Evolutionary conservation across 2,888 invertebrate species (phyloP).

Genomic region (Gari tellinella): DNA sequence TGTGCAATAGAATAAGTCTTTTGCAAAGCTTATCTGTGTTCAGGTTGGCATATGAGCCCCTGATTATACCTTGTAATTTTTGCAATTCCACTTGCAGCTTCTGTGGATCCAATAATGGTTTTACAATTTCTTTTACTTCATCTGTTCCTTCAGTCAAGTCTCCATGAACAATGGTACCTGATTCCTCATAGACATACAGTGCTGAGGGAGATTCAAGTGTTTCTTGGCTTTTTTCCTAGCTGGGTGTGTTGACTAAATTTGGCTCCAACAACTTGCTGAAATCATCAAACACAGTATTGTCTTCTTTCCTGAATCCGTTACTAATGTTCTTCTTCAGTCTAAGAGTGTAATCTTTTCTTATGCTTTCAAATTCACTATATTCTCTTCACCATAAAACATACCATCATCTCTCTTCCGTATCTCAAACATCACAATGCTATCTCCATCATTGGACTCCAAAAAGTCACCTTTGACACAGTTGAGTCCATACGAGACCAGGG

Average conservation of each 20-base stretch:
- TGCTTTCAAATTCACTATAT: constrained; percentile 27
- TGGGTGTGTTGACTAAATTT: not conserved
- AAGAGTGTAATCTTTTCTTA: constrained; percentile 16
- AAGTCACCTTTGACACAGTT: not conserved
- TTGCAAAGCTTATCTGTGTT: not conserved
- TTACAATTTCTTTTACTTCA: not conserved
- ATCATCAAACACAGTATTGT: constrained; percentile 28
- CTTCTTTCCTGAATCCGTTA: constrained; percentile 27
- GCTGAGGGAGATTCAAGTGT: not conserved
- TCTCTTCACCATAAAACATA: constrained; percentile 1
- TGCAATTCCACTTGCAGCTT: constrained; percentile 8
- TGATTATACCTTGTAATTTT: constrained; percentile 13
- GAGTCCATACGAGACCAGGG: constrained; percentile 10
- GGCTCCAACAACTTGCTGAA: constrained; percentile 33
- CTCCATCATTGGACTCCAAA: not conserved
- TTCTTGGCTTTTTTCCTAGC: constrained; percentile 4
- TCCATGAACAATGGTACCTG: constrained; percentile 20
- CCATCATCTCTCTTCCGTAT: not conserved
- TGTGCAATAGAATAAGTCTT: constrained; percentile 4
- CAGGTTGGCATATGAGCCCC: constrained; percentile 11
- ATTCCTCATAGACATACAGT: constrained; percentile 31
- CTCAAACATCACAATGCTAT: not conserved
- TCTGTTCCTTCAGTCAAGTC: constrained; percentile 6
- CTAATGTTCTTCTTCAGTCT: constrained; percentile 33
- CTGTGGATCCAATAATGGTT: not conserved